Conservation (phyloP, 2,113 vertebrate species). For the Callopanchax toddi region DNA sequence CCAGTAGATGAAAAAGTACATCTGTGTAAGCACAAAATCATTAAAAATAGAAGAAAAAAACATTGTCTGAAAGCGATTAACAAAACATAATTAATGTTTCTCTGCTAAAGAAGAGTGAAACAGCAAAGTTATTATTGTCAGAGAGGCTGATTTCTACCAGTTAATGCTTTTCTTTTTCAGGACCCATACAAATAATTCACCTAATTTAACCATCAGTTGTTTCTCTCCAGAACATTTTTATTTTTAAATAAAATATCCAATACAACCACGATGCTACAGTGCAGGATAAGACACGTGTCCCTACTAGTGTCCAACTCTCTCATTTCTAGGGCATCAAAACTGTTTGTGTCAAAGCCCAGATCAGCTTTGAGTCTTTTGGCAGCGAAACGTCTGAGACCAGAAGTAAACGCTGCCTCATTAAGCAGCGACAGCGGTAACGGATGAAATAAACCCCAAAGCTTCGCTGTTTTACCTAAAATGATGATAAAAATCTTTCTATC, state of each 20-base stretch:
- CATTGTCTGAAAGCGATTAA: not conserved
- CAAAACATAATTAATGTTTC: not conserved
- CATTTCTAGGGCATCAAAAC: not conserved
- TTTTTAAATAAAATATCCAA: too few species aligned
- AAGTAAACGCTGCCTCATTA: not conserved
- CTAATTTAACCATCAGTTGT: too few species aligned
- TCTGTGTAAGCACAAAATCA: not conserved
- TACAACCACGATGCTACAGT: too few species aligned
- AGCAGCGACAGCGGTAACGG: not conserved
- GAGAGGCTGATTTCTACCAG: too few species aligned
- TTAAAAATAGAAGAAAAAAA: not conserved
- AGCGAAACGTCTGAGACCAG: too few species aligned
- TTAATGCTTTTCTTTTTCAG: too few species aligned
- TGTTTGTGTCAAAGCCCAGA: not conserved
- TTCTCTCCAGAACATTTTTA: too few species aligned
- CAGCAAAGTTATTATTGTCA: not conserved
- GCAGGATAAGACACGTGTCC: too few species aligned
- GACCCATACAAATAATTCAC: too few species aligned
- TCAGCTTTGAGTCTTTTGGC: too few species aligned
- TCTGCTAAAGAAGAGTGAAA: not conserved
- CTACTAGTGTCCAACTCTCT: not conserved
- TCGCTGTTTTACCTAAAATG: too few species aligned
- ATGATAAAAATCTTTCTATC: too few species aligned
- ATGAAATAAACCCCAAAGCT: not conserved
- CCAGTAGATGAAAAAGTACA: conserved; percentile 18